These are phyloP conservation scores for Acanthis flammea DNA, from an alignment of 2,797 vertebrate species.

Conservation along the genomic window DNA sequence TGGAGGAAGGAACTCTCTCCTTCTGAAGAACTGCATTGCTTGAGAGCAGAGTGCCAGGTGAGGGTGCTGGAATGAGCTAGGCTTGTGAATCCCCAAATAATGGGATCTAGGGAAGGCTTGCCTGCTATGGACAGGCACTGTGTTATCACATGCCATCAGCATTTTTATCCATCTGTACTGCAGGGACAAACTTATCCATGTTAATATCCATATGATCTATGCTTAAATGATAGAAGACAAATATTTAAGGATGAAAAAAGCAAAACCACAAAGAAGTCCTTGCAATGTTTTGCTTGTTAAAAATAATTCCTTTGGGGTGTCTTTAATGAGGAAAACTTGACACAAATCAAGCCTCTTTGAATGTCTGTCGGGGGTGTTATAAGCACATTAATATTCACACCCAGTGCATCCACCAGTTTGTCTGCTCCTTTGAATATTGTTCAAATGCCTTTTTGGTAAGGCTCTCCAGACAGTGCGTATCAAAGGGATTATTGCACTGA, in stretches of 20 bases:
- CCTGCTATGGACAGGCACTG: background rate
- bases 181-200: background rate
- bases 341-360: background rate
- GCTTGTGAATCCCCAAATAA: background rate
- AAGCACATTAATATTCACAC: background rate
- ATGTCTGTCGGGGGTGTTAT: background rate
- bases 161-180: background rate
- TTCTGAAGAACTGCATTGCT: background rate
- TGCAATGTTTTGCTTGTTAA: background rate
- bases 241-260: background rate
- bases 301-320: background rate
- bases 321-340: conserved; percentile 5
- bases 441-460: conserved; percentile 42
- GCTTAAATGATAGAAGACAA: background rate
- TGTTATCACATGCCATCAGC: background rate
- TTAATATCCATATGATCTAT: background rate
- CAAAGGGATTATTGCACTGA: conserved; percentile 69
- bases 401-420: background rate
- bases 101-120: accelerated
- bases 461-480: conserved; percentile 45
- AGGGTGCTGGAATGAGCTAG: background rate
- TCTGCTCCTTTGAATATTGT: conserved; percentile 20
- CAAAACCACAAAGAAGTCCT: background rate
- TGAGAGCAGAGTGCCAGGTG: background rate
- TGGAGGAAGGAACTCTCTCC: background rate